phyloP scores from a whole-genome alignment of 2,888 invertebrate species.

The Scaptodrosophila latifasciaeformis region DNA sequence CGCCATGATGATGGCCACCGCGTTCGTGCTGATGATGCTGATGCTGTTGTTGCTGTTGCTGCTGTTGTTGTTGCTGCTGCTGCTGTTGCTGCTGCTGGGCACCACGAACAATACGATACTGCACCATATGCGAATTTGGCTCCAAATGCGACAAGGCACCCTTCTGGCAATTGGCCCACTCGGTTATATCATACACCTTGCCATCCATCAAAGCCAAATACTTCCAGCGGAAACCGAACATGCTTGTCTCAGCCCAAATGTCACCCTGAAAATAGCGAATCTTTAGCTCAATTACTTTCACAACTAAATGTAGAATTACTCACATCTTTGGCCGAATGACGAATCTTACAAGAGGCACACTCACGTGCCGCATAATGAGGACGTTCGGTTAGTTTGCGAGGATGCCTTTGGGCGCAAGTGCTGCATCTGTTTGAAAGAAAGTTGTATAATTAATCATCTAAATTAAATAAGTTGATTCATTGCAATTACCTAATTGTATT shows the following conservation, averaged over 20 bases:
- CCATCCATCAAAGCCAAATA: slow-evolving; percentile 98
- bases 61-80: slow-evolving; percentile 65
- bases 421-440: slow-evolving; percentile 81
- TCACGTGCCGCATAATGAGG: slow-evolving; percentile 94
- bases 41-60: slow-evolving; percentile 60
- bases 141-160: slow-evolving; percentile 82
- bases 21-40: slow-evolving; percentile 53
- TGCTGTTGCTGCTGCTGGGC: slow-evolving; percentile 73
- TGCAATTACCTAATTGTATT: slow-evolving; percentile 84
- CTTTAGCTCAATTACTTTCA: slow-evolving; percentile 92
- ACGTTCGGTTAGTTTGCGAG: slow-evolving; percentile 88
- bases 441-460: background rate
- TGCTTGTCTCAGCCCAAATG: slow-evolving; percentile 95
- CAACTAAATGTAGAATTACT: slow-evolving; percentile 3
- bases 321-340: slow-evolving; percentile 92
- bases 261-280: slow-evolving; percentile 87
- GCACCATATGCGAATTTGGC: slow-evolving; percentile 93
- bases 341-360: slow-evolving; percentile 91
- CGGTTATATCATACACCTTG: slow-evolving; percentile 95
- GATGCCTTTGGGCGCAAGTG: slow-evolving; percentile 93
- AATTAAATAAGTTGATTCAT: background rate
- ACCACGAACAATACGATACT: slow-evolving; percentile 77
- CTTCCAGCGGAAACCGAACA: slow-evolving; percentile 93
- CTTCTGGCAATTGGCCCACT: slow-evolving; percentile 95
- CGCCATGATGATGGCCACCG: slow-evolving; percentile 49